Percentiles rank a stretch among this genome's conserved stretches.
phyloP scores from a whole-genome alignment of 2,888 invertebrate genomes.

The Selenia dentaria region DNA sequence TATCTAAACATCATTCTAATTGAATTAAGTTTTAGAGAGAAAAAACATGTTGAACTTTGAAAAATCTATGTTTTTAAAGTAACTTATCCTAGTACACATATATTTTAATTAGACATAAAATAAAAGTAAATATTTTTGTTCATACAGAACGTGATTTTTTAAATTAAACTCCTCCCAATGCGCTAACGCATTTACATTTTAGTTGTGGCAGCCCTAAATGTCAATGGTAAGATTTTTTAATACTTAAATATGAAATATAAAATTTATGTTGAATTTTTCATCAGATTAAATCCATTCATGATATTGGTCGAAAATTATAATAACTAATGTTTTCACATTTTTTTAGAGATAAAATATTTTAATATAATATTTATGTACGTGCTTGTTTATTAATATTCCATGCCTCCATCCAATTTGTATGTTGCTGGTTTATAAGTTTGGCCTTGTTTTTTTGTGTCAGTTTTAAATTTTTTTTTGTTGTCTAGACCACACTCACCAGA shows the following conservation, averaged over 20 bases:
- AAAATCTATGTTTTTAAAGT: conserved; percentile 38
- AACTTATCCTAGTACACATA: conserved; percentile 36
- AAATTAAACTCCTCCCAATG: conserved; percentile 30
- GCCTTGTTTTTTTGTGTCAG: conserved; percentile 33
- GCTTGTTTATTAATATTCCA: conserved; percentile 32
- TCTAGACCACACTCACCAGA: conserved; percentile 43
- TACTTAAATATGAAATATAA: conserved; percentile 11
- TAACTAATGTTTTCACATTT: conserved; percentile 18
- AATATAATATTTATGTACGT: too few species aligned
- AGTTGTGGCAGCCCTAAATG: conserved; percentile 2
- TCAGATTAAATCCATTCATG: conserved; percentile 25
- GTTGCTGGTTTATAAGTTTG: conserved; percentile 32
- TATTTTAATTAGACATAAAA: conserved; percentile 36
- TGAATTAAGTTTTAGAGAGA: conserved; percentile 43
- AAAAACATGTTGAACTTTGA: conserved; percentile 64
- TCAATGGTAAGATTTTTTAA: conserved; percentile 11
- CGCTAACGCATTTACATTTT: conserved; percentile 39
- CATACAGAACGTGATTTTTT: conserved; percentile 34
- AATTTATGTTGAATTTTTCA: conserved; percentile 13
- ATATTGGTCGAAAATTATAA: conserved; percentile 49
- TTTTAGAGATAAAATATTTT: conserved; percentile 32
- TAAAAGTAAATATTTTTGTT: conserved; percentile 36
- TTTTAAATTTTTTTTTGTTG: conserved; percentile 29
- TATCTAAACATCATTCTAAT: conserved; percentile 35
- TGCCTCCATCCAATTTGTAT: conserved; percentile 26